phyloP scores from a whole-genome alignment of 2,113 vertebrate genomes.

The Dicerorhinus sumatrensis region DNA sequence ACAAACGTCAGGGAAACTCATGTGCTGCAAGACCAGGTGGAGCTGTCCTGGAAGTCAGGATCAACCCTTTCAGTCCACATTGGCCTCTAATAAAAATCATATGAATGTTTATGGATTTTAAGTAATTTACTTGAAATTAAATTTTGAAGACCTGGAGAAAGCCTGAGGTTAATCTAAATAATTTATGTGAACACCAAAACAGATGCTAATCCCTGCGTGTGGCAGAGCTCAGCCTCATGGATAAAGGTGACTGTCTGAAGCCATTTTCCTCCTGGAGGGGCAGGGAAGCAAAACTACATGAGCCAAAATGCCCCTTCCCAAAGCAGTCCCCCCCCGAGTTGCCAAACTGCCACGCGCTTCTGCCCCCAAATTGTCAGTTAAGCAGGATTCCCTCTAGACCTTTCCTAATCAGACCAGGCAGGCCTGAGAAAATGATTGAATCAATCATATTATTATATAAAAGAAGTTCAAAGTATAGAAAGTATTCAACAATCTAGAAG shows the following conservation, averaged over 20 bases:
- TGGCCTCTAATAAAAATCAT: neutral
- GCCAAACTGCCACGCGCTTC: neutral
- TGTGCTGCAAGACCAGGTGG: neutral
- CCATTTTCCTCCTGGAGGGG: neutral
- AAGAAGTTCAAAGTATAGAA: neutral
- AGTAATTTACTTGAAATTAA: conserved; percentile 18
- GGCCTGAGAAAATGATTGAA: conserved; percentile 3
- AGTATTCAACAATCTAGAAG: neutral
- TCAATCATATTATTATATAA: neutral
- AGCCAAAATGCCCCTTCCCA: neutral
- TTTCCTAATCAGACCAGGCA: neutral
- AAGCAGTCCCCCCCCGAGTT: neutral
- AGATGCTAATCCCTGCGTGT: neutral
- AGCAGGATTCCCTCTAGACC: neutral
- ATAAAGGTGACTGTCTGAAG: neutral
- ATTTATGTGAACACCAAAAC: neutral
- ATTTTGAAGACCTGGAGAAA: conserved; percentile 11
- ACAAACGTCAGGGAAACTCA: neutral
- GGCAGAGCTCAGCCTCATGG: neutral
- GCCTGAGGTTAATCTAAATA: neutral
- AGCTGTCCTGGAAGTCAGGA: neutral
- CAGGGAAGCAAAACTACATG: neutral
- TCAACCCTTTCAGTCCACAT: neutral
- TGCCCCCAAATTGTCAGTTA: neutral
- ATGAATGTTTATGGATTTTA: neutral